These are phyloP conservation scores for Rhamphomyia laevipes DNA, from an alignment of 2,888 invertebrate genomes.

Conservation along the genomic window DNA sequence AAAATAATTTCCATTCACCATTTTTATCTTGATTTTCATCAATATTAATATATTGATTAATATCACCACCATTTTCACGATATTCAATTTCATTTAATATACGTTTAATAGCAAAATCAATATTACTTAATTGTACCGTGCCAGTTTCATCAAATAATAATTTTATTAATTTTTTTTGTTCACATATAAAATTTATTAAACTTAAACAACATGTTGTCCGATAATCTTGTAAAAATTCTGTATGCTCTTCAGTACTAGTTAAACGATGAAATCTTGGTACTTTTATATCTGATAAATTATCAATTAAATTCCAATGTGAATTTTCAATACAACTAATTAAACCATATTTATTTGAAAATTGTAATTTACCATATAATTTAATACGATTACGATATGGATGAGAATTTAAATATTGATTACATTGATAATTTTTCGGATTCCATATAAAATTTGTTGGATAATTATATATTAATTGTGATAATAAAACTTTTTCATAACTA, in stretches of 20 bases:
- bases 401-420: too few relatives aligned
- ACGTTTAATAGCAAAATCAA: constrained; percentile 59
- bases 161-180: not conserved
- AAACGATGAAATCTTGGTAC: constrained; percentile 52
- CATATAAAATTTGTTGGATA: constrained; percentile 61
- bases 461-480: constrained; percentile 49
- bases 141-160: constrained; percentile 29
- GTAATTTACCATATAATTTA: constrained; percentile 23
- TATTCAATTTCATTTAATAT: constrained; percentile 40
- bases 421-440: constrained; percentile 39
- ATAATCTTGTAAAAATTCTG: constrained; percentile 46
- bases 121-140: constrained; percentile 42
- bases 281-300: constrained; percentile 39
- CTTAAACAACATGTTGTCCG: constrained; percentile 67
- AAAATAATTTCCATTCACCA: not conserved
- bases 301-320: constrained; percentile 28
- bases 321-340: constrained; percentile 33
- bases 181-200: constrained; percentile 37
- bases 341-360: constrained; percentile 42
- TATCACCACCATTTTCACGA: not conserved
- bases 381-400: constrained; percentile 30
- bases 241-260: constrained; percentile 23
- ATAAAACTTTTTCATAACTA: constrained; percentile 34
- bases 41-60: not conserved
- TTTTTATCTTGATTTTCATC: not conserved